Conservation (phyloP, 2,888 invertebrate species). For the Latheticus oryzae region DNA sequence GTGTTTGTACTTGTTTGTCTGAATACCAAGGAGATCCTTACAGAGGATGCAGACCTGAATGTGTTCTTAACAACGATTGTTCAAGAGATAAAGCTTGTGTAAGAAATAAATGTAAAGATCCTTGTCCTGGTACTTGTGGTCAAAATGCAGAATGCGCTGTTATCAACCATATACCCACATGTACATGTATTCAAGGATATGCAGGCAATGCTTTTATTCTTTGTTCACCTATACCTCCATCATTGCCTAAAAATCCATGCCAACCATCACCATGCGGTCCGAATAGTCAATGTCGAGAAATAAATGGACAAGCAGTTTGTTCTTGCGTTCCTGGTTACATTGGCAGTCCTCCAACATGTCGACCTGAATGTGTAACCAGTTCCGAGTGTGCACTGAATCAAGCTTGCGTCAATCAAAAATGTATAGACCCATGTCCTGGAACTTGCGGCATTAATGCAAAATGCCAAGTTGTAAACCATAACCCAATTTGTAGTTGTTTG, state of each 20-base stretch:
- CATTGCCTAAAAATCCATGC: constrained; percentile 67
- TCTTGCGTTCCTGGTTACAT: constrained; percentile 76
- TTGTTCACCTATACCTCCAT: constrained; percentile 41
- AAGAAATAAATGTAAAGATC: constrained; percentile 74
- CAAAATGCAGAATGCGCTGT: constrained; percentile 75
- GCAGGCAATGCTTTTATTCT: constrained; percentile 68
- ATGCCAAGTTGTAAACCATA: constrained; percentile 80
- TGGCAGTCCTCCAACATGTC: constrained; percentile 82
- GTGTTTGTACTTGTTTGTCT: constrained; percentile 70
- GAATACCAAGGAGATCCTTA: constrained; percentile 76
- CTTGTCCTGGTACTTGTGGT: constrained; percentile 77
- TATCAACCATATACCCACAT: constrained; percentile 76
- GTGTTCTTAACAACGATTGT: constrained; percentile 75
- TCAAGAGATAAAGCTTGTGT: constrained; percentile 72
- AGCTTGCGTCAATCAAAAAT: constrained; percentile 80
- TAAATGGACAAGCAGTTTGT: constrained; percentile 73
- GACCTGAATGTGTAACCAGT: constrained; percentile 79
- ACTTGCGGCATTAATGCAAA: constrained; percentile 80
- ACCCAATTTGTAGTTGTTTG: constrained; percentile 76
- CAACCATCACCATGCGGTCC: constrained; percentile 79
- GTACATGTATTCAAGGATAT: constrained; percentile 74
- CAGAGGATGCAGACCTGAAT: constrained; percentile 75
- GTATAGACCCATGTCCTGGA: constrained; percentile 84
- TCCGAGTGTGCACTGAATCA: constrained; percentile 78
- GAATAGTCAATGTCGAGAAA: constrained; percentile 68